A percentile compares a stretch with the other conserved stretches of the same genome.
Evolutionary conservation across 1,140 invertebrate genomes (phyloP).

Genomic region (Monomorium pharaonis): DNA sequence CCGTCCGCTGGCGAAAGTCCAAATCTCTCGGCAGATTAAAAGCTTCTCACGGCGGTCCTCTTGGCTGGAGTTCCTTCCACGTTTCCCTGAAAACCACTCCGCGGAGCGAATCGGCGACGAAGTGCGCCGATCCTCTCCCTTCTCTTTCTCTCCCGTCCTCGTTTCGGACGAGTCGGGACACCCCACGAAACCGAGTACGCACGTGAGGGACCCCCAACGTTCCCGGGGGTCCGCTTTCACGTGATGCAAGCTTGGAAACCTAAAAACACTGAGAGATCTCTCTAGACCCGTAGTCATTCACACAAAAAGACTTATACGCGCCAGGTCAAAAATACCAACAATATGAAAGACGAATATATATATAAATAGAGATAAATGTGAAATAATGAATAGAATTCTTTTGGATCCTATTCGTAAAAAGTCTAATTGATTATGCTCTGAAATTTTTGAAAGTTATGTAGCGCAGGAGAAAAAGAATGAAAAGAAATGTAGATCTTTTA

Average conservation of each 20-base stretch:
- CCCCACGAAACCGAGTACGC: slow-evolving; percentile 18
- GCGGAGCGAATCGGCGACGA: slow-evolving; percentile 22
- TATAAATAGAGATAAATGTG: background rate
- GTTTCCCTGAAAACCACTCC: slow-evolving; percentile 71
- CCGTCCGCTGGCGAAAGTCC: slow-evolving; percentile 76
- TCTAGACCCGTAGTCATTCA: background rate
- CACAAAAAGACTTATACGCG: background rate
- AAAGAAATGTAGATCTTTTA: background rate
- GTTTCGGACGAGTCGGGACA: background rate
- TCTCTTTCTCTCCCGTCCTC: background rate
- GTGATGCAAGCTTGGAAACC: background rate
- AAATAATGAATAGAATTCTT: background rate
- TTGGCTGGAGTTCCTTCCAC: slow-evolving; percentile 64
- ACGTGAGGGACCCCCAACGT: slow-evolving; percentile 34
- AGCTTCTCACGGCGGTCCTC: slow-evolving; percentile 79
- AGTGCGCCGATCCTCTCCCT: slow-evolving; percentile 14
- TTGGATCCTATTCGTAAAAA: background rate
- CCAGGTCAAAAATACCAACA: background rate
- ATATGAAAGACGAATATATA: background rate
- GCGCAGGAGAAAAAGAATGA: background rate
- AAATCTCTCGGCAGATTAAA: slow-evolving; percentile 80
- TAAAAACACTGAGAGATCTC: background rate
- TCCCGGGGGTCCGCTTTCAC: slow-evolving; percentile 19
- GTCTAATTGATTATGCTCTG: background rate
- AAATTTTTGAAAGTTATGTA: background rate